Evolutionary conservation across 2,113 vertebrate species (phyloP).

Genomic region (Lampris megalopsis): DNA sequence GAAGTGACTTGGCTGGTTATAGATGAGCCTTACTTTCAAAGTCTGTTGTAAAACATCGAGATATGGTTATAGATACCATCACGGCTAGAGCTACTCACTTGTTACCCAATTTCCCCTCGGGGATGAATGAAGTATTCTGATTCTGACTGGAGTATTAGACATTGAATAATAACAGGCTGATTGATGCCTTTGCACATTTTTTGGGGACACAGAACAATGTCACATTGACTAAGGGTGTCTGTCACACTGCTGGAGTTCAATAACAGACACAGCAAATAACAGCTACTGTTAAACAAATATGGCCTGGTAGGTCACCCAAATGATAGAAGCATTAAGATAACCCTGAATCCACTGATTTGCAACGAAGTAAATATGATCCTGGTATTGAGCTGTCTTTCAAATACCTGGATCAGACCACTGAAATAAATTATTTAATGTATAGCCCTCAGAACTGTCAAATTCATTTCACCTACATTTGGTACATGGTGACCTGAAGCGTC

Average conservation of each 20-base stretch:
- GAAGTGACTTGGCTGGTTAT: conserved; percentile 14
- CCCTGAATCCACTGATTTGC: background rate
- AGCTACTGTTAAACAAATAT: background rate
- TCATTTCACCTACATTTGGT: conserved; percentile 2
- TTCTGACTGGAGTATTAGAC: background rate
- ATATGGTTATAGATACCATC: conserved; percentile 1
- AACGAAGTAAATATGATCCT: background rate
- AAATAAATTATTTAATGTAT: background rate
- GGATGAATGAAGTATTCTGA: no score
- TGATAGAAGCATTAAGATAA: background rate
- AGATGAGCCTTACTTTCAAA: background rate
- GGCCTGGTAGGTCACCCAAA: background rate
- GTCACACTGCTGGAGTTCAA: background rate
- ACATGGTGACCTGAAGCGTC: conserved; percentile 8
- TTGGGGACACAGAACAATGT: background rate
- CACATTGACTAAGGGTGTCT: conserved; percentile 3
- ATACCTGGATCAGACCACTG: background rate
- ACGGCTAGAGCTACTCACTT: background rate
- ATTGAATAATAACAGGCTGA: conserved; percentile 8
- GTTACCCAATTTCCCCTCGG: background rate
- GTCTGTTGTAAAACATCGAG: background rate
- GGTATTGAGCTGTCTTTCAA: background rate
- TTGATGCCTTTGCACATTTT: background rate
- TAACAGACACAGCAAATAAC: background rate
- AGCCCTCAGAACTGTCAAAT: conserved; percentile 9